Evolutionary conservation across 2,797 vertebrate genomes (phyloP).

Genomic region (Thaleichthys pacificus): DNA sequence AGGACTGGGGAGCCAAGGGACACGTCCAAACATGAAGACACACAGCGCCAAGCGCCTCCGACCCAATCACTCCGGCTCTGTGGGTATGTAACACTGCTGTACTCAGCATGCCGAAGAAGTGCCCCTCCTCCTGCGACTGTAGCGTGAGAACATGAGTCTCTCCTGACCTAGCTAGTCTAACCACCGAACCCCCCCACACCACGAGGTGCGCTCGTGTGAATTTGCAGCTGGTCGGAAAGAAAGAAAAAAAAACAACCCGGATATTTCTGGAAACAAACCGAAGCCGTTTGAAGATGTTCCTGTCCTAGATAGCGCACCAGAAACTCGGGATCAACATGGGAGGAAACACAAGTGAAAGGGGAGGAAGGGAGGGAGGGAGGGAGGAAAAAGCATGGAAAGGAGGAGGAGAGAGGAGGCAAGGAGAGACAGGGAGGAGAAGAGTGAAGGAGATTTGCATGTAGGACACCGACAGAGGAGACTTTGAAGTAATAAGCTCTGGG

Average conservation of each 20-base stretch:
- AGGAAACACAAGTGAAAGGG: neutral
- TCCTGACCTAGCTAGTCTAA: too few species aligned
- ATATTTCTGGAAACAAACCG: slow-evolving; percentile 15
- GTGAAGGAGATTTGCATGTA: slow-evolving; percentile 23
- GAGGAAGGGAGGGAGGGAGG: neutral
- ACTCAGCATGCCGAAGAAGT: too few species aligned
- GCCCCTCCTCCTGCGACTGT: too few species aligned
- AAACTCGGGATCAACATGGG: slow-evolving; percentile 2
- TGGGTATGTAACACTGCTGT: too few species aligned
- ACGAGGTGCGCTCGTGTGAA: neutral
- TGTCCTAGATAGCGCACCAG: slow-evolving; percentile 22
- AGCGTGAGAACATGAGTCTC: too few species aligned
- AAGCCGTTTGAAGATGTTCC: slow-evolving; percentile 33
- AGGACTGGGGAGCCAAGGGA: too few species aligned
- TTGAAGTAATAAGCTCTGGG: slow-evolving; percentile 21
- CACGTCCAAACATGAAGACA: too few species aligned
- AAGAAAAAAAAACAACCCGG: too few species aligned
- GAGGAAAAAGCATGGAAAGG: neutral
- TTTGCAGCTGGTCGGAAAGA: slow-evolving; percentile 6
- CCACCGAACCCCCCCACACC: too few species aligned
- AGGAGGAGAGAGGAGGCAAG: neutral
- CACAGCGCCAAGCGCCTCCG: too few species aligned
- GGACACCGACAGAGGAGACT: slow-evolving; percentile 22
- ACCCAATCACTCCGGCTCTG: too few species aligned
- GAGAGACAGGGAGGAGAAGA: neutral